Base-by-base conservation (phyloP, 2,888 invertebrate species). In the Hydrotaea diabolus region DNA sequence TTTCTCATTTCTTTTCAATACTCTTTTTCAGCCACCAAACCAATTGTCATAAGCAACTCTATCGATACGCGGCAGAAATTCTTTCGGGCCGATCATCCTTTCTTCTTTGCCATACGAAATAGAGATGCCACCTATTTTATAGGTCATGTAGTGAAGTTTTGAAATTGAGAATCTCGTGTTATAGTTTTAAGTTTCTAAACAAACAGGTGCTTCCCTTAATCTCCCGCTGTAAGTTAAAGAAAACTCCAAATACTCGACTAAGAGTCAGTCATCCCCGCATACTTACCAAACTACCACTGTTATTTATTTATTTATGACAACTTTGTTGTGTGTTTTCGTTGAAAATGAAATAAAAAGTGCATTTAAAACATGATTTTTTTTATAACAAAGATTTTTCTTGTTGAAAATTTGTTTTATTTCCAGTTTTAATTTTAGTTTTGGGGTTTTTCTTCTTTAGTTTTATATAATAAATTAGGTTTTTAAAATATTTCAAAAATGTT, bases 1-100 rank as follows among this genome's bases (percentile, higher is more conserved):
- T 62, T 59, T 36, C 1, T 4, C 49, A 5, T 49, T 15, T 49
- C 7, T 36, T 9, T 49, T 55, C 53, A 19, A n/a, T 55, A 55
- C 9, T 39, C 7, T 11, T 64, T 62, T 83, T 17, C 75, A 90
- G 90, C 88, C 0, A 86, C 87, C 69, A 91, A 91, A 71, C 91
- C 91, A 11, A 90, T 91, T 87, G 89, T 90, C 77, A 90, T 91
- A 71, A 90, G 90, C 87, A 91, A 90, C 83, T 89, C 89, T 49
- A 86, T 88, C 62, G 87, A 87, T 43, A 87, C 88, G 15, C 88
- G 90, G 5, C 90, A 91, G 73, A 91, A 91, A 77, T 90, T 89
- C 88, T 91, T 91, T 49, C 88, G 89, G 3, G 91, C 90, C 62
- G 90, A 91, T 88, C 91, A 91, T 88, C 91, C 91, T 0, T 91